phyloP scores from a whole-genome alignment of 2,113 vertebrate genomes.

The Girardinichthys multiradiatus region DNA sequence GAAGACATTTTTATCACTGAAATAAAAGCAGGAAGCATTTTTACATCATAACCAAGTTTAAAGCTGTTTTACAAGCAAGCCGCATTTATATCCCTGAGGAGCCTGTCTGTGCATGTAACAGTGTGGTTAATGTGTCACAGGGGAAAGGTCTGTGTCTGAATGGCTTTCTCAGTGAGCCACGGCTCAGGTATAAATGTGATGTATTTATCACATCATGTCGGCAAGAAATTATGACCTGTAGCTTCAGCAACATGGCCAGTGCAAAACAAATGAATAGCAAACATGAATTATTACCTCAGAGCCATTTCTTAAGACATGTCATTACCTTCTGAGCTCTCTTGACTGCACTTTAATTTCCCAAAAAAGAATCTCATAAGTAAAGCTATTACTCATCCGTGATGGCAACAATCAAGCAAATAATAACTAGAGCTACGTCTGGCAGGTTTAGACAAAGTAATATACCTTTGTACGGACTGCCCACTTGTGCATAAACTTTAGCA shows the following conservation, averaged over 20 bases:
- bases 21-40: neutral
- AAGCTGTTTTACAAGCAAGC: slow-evolving; percentile 14
- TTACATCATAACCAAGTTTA: slow-evolving; percentile 7
- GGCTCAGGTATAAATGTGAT: slow-evolving; percentile 33
- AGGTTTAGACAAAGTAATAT: neutral
- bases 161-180: slow-evolving; percentile 16
- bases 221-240: slow-evolving; percentile 42
- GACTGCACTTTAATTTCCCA: slow-evolving; percentile 23
- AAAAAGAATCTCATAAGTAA: slow-evolving; percentile 19
- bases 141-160: slow-evolving; percentile 17
- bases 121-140: slow-evolving; percentile 33
- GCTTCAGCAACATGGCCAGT: slow-evolving; percentile 15
- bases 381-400: slow-evolving; percentile 4
- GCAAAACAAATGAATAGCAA: slow-evolving; percentile 37
- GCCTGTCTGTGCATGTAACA: slow-evolving; percentile 50
- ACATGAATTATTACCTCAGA: slow-evolving; percentile 30
- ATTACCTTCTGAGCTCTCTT: slow-evolving; percentile 28
- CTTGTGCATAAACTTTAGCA: neutral
- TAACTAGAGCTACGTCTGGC: neutral
- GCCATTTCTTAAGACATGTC: slow-evolving; percentile 5
- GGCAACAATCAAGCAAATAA: slow-evolving; percentile 16
- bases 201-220: slow-evolving; percentile 35
- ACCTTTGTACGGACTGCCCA: neutral
- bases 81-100: slow-evolving; percentile 20
- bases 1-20: neutral